Evolutionary conservation across 2,888 invertebrate genomes (phyloP).

Genomic region (Pollenia amentaria): DNA sequence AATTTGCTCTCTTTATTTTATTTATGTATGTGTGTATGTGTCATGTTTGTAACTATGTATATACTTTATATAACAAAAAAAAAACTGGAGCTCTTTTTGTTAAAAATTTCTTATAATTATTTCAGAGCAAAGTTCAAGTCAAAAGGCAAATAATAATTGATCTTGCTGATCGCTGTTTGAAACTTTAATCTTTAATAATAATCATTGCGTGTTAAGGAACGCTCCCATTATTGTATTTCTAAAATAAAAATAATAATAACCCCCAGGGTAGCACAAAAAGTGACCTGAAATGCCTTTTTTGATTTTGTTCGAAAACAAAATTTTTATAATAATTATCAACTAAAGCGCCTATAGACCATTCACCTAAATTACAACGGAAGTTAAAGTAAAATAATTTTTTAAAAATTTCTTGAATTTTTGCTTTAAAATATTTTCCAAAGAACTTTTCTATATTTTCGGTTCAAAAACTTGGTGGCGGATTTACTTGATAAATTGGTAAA

Average conservation of each 20-base stretch:
- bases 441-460: constrained; percentile 32
- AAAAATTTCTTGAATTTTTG: constrained; percentile 24
- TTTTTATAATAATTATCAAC: constrained; percentile 35
- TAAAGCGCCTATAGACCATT: constrained; percentile 43
- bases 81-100: constrained; percentile 56
- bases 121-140: constrained; percentile 70
- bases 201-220: constrained; percentile 69
- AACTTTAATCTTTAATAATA: constrained; percentile 64
- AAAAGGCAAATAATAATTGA: constrained; percentile 73
- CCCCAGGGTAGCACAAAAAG: constrained; percentile 43
- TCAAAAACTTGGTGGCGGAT: constrained; percentile 53
- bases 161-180: constrained; percentile 70
- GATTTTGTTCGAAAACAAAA: constrained; percentile 13
- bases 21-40: not conserved
- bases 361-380: constrained; percentile 60
- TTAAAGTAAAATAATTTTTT: constrained; percentile 36
- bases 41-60: not conserved
- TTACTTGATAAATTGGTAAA: constrained; percentile 30
- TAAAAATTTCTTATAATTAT: constrained; percentile 54
- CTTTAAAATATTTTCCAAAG: constrained; percentile 48
- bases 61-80: constrained; percentile 16
- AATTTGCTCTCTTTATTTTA: not conserved
- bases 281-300: constrained; percentile 46
- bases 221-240: constrained; percentile 41
- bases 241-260: constrained; percentile 23